Conservation (phyloP, 2,113 vertebrate species). For the Lagopus leucura region DNA sequence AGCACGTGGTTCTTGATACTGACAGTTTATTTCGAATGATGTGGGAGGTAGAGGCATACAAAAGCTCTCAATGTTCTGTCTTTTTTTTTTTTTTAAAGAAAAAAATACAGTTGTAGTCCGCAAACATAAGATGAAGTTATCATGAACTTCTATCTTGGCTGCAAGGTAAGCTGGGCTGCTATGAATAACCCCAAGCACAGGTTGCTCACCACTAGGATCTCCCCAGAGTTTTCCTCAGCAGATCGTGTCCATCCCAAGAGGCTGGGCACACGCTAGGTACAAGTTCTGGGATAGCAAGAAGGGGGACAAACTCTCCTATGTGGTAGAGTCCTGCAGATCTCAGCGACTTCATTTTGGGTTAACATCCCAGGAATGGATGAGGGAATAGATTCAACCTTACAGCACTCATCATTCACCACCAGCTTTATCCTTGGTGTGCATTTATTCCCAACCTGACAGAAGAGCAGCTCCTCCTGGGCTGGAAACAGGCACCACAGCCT, state of each 20-base stretch:
- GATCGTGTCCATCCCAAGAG: accelerated
- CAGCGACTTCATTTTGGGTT: background rate
- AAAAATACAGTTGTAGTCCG: background rate
- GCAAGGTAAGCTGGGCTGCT: background rate
- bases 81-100: background rate
- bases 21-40: background rate
- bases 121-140: background rate
- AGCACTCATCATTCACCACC: background rate
- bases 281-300: background rate
- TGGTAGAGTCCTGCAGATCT: background rate
- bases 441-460: background rate
- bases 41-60: background rate
- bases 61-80: background rate
- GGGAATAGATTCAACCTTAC: accelerated
- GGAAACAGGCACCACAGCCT: background rate
- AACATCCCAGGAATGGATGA: background rate
- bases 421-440: background rate
- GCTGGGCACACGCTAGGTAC: background rate
- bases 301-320: background rate
- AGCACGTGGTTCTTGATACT: background rate
- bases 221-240: background rate
- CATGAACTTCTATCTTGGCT: constrained; percentile 19
- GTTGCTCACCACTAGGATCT: background rate
- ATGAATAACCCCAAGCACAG: background rate
- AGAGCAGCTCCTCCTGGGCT: background rate